phyloP scores from a whole-genome alignment of 2,888 invertebrate genomes.

The Acanthosepion pharaonis region DNA sequence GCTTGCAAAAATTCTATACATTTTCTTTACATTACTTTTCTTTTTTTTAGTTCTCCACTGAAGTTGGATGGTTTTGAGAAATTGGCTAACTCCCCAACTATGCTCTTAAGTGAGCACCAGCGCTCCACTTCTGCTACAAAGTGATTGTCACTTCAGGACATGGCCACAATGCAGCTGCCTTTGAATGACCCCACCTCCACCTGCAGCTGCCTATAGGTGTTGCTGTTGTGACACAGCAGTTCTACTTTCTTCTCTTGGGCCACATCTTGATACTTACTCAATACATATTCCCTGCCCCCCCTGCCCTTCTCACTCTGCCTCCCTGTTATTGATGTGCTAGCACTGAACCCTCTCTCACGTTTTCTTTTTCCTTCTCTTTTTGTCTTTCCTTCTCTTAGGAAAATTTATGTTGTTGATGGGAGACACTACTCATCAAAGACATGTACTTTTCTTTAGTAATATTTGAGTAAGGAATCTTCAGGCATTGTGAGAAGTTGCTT shows the following conservation, averaged over 20 bases:
- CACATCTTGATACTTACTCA: background rate
- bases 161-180: background rate
- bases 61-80: slow-evolving; percentile 45
- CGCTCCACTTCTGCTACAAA: slow-evolving; percentile 1
- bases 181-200: background rate
- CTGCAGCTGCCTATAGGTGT: background rate
- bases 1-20: background rate
- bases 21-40: background rate
- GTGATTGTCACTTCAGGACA: background rate
- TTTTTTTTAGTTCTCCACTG: slow-evolving; percentile 40
- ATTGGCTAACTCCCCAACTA: slow-evolving; percentile 37
- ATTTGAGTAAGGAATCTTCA: background rate
- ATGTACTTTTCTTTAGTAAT: background rate
- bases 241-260: background rate
- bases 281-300: background rate
- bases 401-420: background rate
- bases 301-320: slow-evolving; percentile 1
- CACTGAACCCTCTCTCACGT: no score
- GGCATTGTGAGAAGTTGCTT: background rate
- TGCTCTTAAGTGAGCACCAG: slow-evolving; percentile 38
- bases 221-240: background rate
- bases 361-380: background rate
- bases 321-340: background rate
- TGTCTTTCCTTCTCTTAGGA: background rate
- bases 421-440: slow-evolving; percentile 42